Percentiles rank a stretch among this genome's conserved stretches.
These are phyloP conservation scores for Lottia scabra DNA, from an alignment of 2,888 invertebrate species.

Conservation along the genomic window DNA sequence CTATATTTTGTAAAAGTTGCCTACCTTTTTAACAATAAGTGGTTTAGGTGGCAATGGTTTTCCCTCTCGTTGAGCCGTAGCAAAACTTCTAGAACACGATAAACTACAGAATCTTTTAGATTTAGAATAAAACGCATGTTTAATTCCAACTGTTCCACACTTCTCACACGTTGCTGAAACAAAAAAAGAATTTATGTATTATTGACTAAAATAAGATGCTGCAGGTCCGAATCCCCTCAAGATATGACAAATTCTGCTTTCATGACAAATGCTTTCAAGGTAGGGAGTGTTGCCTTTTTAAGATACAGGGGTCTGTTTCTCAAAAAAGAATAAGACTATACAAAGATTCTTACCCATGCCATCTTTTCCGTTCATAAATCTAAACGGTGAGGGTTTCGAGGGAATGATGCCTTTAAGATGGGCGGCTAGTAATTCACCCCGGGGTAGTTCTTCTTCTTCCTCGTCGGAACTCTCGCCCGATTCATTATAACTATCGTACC, in stretches of 20 bases:
- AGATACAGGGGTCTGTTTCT: too few relatives aligned
- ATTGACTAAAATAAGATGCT: too few relatives aligned
- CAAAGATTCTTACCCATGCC: constrained; percentile 56
- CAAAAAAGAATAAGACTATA: too few relatives aligned
- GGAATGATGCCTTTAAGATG: constrained; percentile 12
- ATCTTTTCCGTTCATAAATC: constrained; percentile 63
- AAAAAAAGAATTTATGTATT: too few relatives aligned
- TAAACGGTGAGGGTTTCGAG: constrained; percentile 34
- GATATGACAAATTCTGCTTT: too few relatives aligned
- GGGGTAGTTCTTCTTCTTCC: constrained; percentile 42
- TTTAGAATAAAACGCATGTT: constrained; percentile 87
- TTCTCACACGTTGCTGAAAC: constrained; percentile 83
- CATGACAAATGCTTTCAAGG: too few relatives aligned
- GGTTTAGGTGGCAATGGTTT: constrained; percentile 30
- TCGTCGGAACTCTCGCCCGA: constrained; percentile 46
- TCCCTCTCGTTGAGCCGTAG: constrained; percentile 51
- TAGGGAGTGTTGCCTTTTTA: too few relatives aligned
- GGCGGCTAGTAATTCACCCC: constrained; percentile 21
- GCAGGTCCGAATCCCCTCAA: too few relatives aligned
- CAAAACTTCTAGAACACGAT: constrained; percentile 77
- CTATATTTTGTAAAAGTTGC: not conserved
- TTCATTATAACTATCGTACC: constrained; percentile 59
- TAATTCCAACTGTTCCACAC: constrained; percentile 87
- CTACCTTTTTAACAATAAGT: not conserved
- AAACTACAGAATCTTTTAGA: constrained; percentile 85